phyloP scores from a whole-genome alignment of 2,888 invertebrate species.

The Andrena dorsata region DNA sequence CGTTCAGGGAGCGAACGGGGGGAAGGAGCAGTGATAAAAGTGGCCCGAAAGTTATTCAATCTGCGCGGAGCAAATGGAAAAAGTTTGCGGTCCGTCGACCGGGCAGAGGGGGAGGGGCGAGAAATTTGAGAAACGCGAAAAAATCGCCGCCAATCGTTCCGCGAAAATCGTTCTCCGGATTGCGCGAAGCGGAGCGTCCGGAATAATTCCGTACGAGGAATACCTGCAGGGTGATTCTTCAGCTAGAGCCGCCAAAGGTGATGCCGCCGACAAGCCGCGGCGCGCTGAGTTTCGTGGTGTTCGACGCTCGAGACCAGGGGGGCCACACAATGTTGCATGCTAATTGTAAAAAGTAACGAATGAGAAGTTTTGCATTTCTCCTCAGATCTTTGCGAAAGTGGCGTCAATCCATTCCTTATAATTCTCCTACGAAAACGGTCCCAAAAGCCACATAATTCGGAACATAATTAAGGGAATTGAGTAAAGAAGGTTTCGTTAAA shows the following conservation, averaged over 20 bases:
- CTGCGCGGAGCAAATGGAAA: conserved; percentile 63
- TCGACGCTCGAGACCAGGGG: too few relatives aligned
- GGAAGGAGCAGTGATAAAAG: conserved; percentile 50
- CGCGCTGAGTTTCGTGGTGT: too few relatives aligned
- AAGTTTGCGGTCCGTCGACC: conserved; percentile 48
- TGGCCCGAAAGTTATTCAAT: conserved; percentile 66
- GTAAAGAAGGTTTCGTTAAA: too few relatives aligned
- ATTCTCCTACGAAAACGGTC: too few relatives aligned
- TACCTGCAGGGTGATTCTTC: background rate
- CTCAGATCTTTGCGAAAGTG: too few relatives aligned
- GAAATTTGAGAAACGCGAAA: conserved; percentile 38
- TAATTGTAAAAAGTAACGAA: too few relatives aligned
- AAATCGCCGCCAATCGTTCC: conserved; percentile 48
- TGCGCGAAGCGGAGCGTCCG: background rate
- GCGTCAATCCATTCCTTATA: too few relatives aligned
- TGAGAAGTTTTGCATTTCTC: too few relatives aligned
- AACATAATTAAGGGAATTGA: too few relatives aligned
- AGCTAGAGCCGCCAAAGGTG: conserved; percentile 12
- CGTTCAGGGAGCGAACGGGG: conserved; percentile 36
- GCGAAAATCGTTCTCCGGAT: background rate
- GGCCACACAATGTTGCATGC: too few relatives aligned
- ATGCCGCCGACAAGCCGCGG: conserved; percentile 15
- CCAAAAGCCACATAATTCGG: too few relatives aligned
- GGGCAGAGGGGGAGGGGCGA: conserved; percentile 22
- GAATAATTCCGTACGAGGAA: background rate